These are phyloP conservation scores for Cerceris rybyensis DNA, from an alignment of 2,888 invertebrate genomes.

Conservation along the genomic window DNA sequence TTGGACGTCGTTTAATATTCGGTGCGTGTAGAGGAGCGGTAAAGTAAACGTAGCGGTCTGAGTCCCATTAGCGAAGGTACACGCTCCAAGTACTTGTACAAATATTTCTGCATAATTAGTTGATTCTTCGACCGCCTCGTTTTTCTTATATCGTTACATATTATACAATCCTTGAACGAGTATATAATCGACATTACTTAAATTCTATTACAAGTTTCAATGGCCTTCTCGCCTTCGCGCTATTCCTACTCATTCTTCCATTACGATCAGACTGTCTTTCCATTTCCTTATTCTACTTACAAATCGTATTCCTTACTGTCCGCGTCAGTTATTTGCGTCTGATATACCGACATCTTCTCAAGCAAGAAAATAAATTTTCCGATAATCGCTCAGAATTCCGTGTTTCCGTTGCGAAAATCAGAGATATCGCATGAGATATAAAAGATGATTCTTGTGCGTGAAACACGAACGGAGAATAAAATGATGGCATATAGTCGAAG, in stretches of 20 bases:
- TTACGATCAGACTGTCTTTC: neutral
- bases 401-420: neutral
- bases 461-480: neutral
- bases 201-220: neutral
- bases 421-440: neutral
- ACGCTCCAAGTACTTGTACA: constrained; percentile 20
- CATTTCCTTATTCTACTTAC: constrained; percentile 28
- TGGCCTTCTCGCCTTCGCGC: neutral
- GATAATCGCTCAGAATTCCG: constrained; percentile 7
- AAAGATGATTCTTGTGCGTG: constrained; percentile 1
- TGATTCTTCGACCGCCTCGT: constrained; percentile 36
- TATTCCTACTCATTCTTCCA: neutral
- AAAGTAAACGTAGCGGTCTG: constrained; percentile 46
- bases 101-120: constrained; percentile 46
- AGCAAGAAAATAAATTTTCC: constrained; percentile 22
- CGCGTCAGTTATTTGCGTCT: too few species aligned
- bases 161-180: neutral
- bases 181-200: neutral
- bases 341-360: constrained; percentile 9
- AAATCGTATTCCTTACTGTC: neutral
- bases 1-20: constrained; percentile 46
- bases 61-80: constrained; percentile 35
- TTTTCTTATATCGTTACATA: constrained; percentile 9
- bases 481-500: neutral
- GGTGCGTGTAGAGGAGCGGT: constrained; percentile 36